phyloP scores from a whole-genome alignment of 1,140 invertebrate genomes.

The Oreohelix idahoensis region DNA sequence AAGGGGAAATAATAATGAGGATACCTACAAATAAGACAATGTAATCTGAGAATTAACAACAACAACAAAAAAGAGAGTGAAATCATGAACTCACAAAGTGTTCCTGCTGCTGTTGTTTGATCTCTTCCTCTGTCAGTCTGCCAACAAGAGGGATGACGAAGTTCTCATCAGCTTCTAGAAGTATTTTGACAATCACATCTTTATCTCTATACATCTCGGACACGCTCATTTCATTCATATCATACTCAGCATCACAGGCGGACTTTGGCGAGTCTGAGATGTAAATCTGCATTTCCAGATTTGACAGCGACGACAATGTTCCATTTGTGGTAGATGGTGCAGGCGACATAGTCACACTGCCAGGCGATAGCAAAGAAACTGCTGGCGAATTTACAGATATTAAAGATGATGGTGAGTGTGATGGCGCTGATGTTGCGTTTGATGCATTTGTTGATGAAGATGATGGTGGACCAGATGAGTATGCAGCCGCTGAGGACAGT shows the following conservation, averaged over 20 bases:
- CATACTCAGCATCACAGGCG: background rate
- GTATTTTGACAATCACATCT: background rate
- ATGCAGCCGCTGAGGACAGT: background rate
- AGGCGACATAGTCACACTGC: background rate
- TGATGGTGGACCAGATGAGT: background rate
- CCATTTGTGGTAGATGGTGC: background rate
- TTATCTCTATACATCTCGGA: conserved; percentile 7
- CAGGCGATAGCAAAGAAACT: background rate
- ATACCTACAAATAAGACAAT: too few species aligned
- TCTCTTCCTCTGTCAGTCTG: conserved; percentile 2
- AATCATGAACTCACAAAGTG: conserved; percentile 8
- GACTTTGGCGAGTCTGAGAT: background rate
- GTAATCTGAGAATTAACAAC: too few species aligned
- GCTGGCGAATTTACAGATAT: conserved; percentile 1
- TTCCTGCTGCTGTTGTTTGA: background rate
- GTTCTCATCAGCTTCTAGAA: conserved; percentile 9
- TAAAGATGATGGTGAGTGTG: conserved; percentile 4
- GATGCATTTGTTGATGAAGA: background rate
- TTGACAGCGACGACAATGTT: background rate
- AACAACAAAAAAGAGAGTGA: background rate
- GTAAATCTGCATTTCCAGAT: background rate
- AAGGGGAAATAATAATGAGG: too few species aligned
- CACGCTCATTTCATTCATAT: background rate
- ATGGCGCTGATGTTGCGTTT: background rate
- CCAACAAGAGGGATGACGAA: background rate